Evolutionary conservation across 2,113 vertebrate species (phyloP), one percentile per base, ranked within the genome.

Genomic region (Pongo pygmaeus): DNA sequence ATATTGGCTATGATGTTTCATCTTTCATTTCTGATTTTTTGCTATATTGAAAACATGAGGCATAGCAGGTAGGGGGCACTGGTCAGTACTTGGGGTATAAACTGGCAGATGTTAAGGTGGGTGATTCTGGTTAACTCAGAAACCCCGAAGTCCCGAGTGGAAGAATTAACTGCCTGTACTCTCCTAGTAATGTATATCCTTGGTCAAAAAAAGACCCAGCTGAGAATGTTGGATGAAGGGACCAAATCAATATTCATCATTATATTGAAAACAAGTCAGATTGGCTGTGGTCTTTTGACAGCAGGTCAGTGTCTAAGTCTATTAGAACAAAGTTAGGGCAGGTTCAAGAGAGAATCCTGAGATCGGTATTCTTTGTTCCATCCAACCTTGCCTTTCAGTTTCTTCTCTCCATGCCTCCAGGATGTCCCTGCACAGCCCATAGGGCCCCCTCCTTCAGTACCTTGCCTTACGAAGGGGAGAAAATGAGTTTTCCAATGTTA

Each of bases 41-140:
- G 89, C 43, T 52, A 1, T 23, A 50, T 43, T 8, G 22, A 55
- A 59, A 40, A n/a, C 23, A 22, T 57, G 84, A 72, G 14, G 20
- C 4, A 1, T 14, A 7, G 6, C 0, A 6, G 13, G 13, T 6
- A 17, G 13, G 6, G 55, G 48, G 14, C 5, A 18, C 30, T 52
- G 4, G 48, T 84, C 18, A 35, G 27, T 52, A 79, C 61, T 52
- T 6, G 20, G 40, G 27, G 14, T 83, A 38, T 11, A 93, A n/a
- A 70, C 40, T 80, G 55, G 75, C 6, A 32, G 50, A 52, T 25
- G 2, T 90, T 77, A 64, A 32, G 16, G 12, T 25, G 3, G 38
- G 43, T n/a, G 32, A 84, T 72, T 20, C n/a, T 64, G 85, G 57
- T 23, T 67, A 79, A 72, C 25, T 83, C 9, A 48, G 74, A 77